Base-by-base conservation (phyloP, 2,888 invertebrate species). In the Polyommatus iphigenia region DNA sequence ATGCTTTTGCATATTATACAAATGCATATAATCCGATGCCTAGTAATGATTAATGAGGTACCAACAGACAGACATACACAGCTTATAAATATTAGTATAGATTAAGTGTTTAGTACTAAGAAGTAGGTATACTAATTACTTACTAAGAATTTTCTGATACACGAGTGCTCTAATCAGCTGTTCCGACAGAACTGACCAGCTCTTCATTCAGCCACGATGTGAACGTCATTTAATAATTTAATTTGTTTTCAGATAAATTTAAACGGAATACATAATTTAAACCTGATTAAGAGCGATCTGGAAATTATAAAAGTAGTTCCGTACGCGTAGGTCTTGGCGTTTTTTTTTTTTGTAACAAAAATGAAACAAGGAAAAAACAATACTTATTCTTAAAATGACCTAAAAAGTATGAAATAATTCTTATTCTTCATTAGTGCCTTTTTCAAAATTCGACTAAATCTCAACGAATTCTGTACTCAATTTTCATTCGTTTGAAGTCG, bases 161-260 rank as follows among this genome's bases (percentile, higher is more conserved):
- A 62, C 62, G 62, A 24, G 62, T 62, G 62, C 13, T 62, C 62
- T 13, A 62, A 62, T 20, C 10, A 62, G 62, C 24, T 62, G 62
- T 62, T 62, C 62, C 7, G 13, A 20, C 62, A 62, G 62, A 24
- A 62, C 62, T 62, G 62, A 62, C 62, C 10, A 62, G 20, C 24
- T 24, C 24, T 62, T 8, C 24, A 24, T 24, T 62, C 24, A 10
- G 3, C 13, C 13, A 24, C 20, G 13, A 62, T 4, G 20, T 24
- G 13, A 24, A 0, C 24, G 24, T 24, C 10, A 62, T 3, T 10
- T 10, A 3, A 10, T 62, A 62, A 62, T 62, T 62, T 0, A 24
- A 62, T 62, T 62, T 62, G 62, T 24, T 24, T 62, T 62, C 24
- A 62, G 62, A 62, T 62, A 20, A 59, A 59, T 62, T 20, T 24